A percentile compares a stretch with the other conserved stretches of the same genome.
Conservation (phyloP, 1,140 invertebrate genomes). For the Calosoma granatense region DNA sequence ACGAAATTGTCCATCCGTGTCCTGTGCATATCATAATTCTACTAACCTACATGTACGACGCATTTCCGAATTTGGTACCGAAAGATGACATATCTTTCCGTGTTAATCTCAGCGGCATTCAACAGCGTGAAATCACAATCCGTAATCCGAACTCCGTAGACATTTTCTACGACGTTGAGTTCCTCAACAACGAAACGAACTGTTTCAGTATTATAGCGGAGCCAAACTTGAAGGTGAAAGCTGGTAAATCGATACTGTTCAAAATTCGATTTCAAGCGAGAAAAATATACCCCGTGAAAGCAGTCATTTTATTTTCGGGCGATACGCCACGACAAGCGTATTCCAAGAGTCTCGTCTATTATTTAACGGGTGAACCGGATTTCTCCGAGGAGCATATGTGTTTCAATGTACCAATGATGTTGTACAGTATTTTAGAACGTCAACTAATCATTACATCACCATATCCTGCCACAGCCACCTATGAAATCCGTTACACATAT, state of each 20-base stretch:
- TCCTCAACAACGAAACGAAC: conserved; percentile 22
- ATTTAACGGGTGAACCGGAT: conserved; percentile 24
- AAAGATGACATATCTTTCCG: conserved; percentile 23
- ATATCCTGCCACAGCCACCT: conserved; percentile 18
- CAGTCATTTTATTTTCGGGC: conserved; percentile 30
- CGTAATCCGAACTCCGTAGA: conserved; percentile 17
- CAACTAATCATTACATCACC: conserved; percentile 22
- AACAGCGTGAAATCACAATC: conserved; percentile 16
- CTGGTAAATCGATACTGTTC: too few species aligned
- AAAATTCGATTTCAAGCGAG: conserved; percentile 20
- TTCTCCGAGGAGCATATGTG: conserved; percentile 16
- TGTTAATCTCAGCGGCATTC: conserved; percentile 16
- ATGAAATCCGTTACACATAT: conserved; percentile 20
- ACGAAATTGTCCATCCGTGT: conserved; percentile 29
- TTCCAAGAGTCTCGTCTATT: conserved; percentile 24
- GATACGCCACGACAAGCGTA: conserved; percentile 24
- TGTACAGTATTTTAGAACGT: conserved; percentile 22
- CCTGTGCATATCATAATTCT: conserved; percentile 33
- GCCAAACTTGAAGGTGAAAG: neutral
- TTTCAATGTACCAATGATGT: conserved; percentile 18
- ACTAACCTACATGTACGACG: conserved; percentile 30
- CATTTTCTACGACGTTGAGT: conserved; percentile 19
- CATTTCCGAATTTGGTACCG: conserved; percentile 29
- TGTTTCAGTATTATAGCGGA: conserved; percentile 22
- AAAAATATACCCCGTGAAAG: conserved; percentile 15